Percentiles rank a stretch among this genome's conserved stretches.
phyloP scores from a whole-genome alignment of 2,797 vertebrate species.

The Anguilla obscura region DNA sequence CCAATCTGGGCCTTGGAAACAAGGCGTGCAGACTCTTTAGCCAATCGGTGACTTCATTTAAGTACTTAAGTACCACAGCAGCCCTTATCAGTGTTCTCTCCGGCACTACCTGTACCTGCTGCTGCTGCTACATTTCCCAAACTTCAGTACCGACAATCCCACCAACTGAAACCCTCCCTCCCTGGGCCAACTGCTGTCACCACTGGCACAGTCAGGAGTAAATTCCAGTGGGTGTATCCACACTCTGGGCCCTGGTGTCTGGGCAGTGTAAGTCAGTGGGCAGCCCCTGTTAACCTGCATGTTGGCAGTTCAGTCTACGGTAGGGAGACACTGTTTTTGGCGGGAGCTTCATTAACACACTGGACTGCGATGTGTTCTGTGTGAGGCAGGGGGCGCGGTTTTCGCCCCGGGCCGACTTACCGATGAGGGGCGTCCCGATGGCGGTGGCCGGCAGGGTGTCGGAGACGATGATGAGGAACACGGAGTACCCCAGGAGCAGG shows the following conservation, averaged over 20 bases:
- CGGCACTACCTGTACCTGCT: not conserved
- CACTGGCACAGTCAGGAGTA: not conserved
- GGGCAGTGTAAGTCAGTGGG: not conserved
- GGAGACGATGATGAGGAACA: slow-evolving; percentile 97
- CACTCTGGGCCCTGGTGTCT: not conserved
- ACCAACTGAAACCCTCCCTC: not conserved
- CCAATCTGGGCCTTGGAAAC: no score
- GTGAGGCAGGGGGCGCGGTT: not conserved
- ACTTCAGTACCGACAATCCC: not conserved
- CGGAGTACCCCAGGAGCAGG: slow-evolving; percentile 93
- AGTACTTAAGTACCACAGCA: no score
- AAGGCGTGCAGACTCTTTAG: no score
- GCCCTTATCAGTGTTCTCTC: not conserved
- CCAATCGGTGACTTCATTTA: no score
- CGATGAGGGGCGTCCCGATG: slow-evolving; percentile 91
- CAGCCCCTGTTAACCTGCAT: not conserved
- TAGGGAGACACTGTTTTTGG: not conserved
- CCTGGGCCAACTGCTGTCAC: not conserved
- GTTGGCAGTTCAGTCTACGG: not conserved
- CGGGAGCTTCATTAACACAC: not conserved
- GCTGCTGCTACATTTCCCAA: not conserved
- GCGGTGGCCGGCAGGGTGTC: slow-evolving; percentile 93
- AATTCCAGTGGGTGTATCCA: not conserved
- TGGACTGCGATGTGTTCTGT: not conserved
- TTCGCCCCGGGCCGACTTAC: slow-evolving; percentile 63